Evolutionary conservation across 2,888 invertebrate species (phyloP), one percentile per base, ranked within the genome.

Genomic region (Acronicta alni): DNA sequence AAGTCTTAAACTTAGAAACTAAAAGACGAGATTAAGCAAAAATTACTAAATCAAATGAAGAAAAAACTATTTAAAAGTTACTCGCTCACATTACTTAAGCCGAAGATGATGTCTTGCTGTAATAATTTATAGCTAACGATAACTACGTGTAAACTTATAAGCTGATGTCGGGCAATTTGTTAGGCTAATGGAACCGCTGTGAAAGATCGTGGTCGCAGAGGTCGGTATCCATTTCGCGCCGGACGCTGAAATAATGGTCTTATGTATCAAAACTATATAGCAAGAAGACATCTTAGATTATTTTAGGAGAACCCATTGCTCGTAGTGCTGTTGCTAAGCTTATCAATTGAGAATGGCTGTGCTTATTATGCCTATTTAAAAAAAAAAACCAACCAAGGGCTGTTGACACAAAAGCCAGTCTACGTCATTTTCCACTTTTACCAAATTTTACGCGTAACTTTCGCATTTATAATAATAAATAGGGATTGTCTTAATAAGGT

Each of bases 161-260:
- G 72, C 79, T 82, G 82, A 75, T 74, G 75, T 72, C 62, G 55
- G 55, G 79, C 87, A 83, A 89, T 91, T 89, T 90, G 83, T 90
- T 82, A 77, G 72, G 81, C 80, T 89, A 90, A 90, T 90, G 86
- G 87, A 80, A 75, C 57, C 75, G 57, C 74, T 53, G 75, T 83
- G 87, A 88, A 81, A 82, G 81, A 89, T 88, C 56, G 85, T 81
- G 88, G 88, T 86, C 87, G 59, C 70, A 56, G 67, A 80, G 84
- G 84, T 84, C 80, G 80, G 88, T 84, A 78, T 89, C 87, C 84
- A 74, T 82, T 89, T 82, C 81, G 69, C 74, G 54, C 44, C 61
- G 78, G 83, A 84, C 84, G 76, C 77, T 84, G 77, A 80, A 83
- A 78, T 87, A 87, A 85, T 83, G 81, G 74, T 53, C 46, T 63